These are phyloP conservation scores for Homarus gammarus DNA, from an alignment of 2,888 invertebrate genomes.

Conservation along the genomic window DNA sequence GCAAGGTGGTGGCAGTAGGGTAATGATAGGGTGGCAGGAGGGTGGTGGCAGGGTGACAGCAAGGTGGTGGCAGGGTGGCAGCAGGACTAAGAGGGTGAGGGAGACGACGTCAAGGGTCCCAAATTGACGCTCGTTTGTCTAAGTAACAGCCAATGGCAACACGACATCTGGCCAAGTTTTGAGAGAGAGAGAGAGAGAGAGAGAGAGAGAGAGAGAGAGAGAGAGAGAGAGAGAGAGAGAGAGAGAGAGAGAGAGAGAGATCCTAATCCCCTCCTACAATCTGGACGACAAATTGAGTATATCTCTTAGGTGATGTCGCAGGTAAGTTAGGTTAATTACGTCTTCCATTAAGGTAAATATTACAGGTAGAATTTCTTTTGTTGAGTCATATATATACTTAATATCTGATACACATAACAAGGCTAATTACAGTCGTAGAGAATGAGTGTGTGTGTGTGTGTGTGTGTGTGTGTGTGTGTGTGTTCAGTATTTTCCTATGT, in stretches of 20 bases:
- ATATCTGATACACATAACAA: too few species aligned
- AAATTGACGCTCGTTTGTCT: neutral
- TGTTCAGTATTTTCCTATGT: too few species aligned
- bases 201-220: neutral
- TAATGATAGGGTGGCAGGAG: neutral
- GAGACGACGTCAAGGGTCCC: neutral
- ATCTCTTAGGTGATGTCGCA: neutral
- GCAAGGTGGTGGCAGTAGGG: too few species aligned
- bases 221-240: neutral
- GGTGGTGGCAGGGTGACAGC: neutral
- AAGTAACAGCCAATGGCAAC: neutral
- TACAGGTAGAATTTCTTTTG: too few species aligned
- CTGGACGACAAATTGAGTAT: neutral
- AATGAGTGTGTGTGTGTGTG: too few species aligned
- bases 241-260: constrained; percentile 8
- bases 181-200: neutral
- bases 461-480: too few species aligned
- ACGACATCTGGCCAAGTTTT: neutral
- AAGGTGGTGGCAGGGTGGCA: neutral
- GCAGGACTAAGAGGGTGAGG: neutral
- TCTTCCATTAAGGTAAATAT: neutral
- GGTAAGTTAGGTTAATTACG: neutral
- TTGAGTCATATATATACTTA: too few species aligned
- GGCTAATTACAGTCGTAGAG: too few species aligned
- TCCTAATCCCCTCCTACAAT: neutral